Evolutionary conservation across 2,888 invertebrate genomes (phyloP).

Genomic region (Drosophila kanekoi): DNA sequence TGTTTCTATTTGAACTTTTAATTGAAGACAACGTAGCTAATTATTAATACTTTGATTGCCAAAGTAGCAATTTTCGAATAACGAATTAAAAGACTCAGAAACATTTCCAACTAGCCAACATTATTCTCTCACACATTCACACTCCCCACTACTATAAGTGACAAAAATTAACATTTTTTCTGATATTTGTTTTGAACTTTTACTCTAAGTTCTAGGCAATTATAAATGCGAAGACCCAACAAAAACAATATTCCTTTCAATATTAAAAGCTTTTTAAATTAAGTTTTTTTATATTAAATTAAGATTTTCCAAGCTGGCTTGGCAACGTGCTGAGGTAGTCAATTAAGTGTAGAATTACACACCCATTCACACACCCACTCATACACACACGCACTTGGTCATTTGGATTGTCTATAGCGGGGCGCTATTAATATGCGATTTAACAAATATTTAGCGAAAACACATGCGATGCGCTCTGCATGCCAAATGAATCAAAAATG

Average conservation of each 20-base stretch:
- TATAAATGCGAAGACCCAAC: too few relatives aligned
- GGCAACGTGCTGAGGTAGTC: slow-evolving; percentile 20
- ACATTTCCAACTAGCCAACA: slow-evolving; percentile 27
- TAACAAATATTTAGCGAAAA: slow-evolving; percentile 83
- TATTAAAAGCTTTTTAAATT: too few relatives aligned
- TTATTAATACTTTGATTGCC: slow-evolving; percentile 71
- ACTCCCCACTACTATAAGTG: too few relatives aligned
- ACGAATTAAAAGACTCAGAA: slow-evolving; percentile 30
- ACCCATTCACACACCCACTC: slow-evolving; percentile 24
- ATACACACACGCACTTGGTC: slow-evolving; percentile 14
- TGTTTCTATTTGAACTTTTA: slow-evolving; percentile 15
- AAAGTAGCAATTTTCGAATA: slow-evolving; percentile 46
- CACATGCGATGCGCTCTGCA: slow-evolving; percentile 67
- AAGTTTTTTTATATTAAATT: too few relatives aligned
- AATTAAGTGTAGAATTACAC: slow-evolving; percentile 20
- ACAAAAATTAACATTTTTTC: too few relatives aligned
- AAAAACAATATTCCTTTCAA: too few relatives aligned
- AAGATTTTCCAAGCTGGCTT: not conserved
- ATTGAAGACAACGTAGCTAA: slow-evolving; percentile 81
- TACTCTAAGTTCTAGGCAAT: too few relatives aligned
- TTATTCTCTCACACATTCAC: too few relatives aligned
- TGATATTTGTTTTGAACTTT: too few relatives aligned
- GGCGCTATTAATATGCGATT: slow-evolving; percentile 83
- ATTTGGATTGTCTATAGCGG: slow-evolving; percentile 64
- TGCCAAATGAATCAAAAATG: slow-evolving; percentile 65